Evolutionary conservation across 2,888 invertebrate species (phyloP).

Genomic region (Heliothis peltigera): DNA sequence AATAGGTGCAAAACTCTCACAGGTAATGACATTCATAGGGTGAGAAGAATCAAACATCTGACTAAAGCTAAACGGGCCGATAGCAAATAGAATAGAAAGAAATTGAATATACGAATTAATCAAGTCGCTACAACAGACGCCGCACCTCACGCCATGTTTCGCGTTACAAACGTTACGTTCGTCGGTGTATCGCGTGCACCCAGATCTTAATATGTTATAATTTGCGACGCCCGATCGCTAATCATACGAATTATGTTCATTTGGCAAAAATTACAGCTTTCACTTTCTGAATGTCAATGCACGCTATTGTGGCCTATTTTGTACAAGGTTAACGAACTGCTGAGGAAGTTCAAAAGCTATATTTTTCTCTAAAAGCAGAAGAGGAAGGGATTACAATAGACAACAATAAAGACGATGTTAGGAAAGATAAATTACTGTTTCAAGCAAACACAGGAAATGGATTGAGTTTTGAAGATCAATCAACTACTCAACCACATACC

Average conservation of each 20-base stretch:
- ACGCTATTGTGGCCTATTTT: conserved; percentile 58
- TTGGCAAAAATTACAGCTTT: conserved; percentile 55
- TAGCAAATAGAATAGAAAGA: neutral
- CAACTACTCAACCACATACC: neutral
- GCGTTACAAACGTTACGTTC: conserved; percentile 38
- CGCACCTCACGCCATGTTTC: conserved; percentile 39
- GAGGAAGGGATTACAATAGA: too few relatives aligned
- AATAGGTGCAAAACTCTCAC: too few relatives aligned
- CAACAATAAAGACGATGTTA: neutral
- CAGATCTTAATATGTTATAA: conserved; percentile 64
- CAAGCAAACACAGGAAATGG: neutral
- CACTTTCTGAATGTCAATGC: conserved; percentile 63
- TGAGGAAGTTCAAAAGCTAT: neutral
- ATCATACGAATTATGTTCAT: conserved; percentile 59
- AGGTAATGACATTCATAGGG: too few relatives aligned
- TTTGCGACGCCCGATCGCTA: conserved; percentile 59
- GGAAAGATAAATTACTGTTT: neutral
- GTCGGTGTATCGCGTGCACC: conserved; percentile 63
- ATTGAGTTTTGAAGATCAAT: neutral
- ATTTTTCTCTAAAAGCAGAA: neutral
- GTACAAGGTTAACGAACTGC: conserved; percentile 53
- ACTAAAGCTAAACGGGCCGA: too few relatives aligned
- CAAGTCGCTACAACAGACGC: conserved; percentile 38
- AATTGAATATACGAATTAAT: neutral
- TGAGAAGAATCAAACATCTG: too few relatives aligned